A percentile compares a stretch with the other conserved stretches of the same genome.
Conservation (phyloP, 2,888 invertebrate genomes). For the Sphecodes monilicornis region DNA sequence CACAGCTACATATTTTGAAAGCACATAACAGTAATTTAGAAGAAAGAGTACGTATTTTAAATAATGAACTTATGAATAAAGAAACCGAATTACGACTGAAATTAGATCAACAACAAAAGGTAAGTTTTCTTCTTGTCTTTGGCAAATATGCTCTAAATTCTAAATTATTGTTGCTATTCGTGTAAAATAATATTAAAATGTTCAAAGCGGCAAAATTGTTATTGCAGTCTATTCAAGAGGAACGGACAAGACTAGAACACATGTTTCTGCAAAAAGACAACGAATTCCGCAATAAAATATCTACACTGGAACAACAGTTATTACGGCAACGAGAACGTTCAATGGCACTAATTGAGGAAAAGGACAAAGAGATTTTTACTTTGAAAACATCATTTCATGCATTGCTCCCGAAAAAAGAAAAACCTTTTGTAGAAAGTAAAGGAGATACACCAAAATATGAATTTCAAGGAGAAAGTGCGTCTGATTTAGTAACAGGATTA, state of each 20-base stretch:
- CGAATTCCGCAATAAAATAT: slow-evolving; percentile 85
- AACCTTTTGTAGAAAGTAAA: slow-evolving; percentile 62
- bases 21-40: slow-evolving; percentile 88
- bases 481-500: slow-evolving; percentile 80
- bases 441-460: slow-evolving; percentile 75
- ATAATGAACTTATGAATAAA: slow-evolving; percentile 87
- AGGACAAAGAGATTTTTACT: slow-evolving; percentile 90
- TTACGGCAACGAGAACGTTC: slow-evolving; percentile 93
- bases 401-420: slow-evolving; percentile 84
- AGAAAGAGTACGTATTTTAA: slow-evolving; percentile 88
- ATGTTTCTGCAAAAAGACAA: slow-evolving; percentile 83
- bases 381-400: slow-evolving; percentile 86
- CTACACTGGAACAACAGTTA: slow-evolving; percentile 89
- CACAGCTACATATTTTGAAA: slow-evolving; percentile 85
- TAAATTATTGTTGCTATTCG: neutral
- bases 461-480: slow-evolving; percentile 74
- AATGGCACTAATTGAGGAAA: slow-evolving; percentile 91
- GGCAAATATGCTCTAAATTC: neutral
- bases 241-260: slow-evolving; percentile 77
- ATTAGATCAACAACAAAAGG: slow-evolving; percentile 87
- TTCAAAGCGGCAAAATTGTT: slow-evolving; percentile 14
- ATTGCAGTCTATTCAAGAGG: slow-evolving; percentile 75
- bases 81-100: slow-evolving; percentile 88
- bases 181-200: neutral
- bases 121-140: slow-evolving; percentile 66